Evolutionary conservation across 2,888 invertebrate genomes (phyloP), one percentile per base, ranked within the genome.

Genomic region (Epistrophella euchroma): DNA sequence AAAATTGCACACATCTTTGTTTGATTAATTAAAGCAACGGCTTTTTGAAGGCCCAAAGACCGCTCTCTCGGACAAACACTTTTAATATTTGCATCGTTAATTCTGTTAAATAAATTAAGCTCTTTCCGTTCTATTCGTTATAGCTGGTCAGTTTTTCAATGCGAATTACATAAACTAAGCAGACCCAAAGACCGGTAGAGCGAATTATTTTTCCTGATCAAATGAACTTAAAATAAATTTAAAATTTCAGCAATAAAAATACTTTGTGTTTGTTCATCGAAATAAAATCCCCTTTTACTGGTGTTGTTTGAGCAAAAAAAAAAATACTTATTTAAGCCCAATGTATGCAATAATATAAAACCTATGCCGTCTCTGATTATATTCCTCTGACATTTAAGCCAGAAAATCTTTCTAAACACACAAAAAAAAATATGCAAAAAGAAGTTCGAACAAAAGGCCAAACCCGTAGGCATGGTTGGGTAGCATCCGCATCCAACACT

Each of bases 351-450:
- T 81, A 85, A 85, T 50, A 47, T 43, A 47, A 45, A 71, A 32
- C 70, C 13, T 66, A 15, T 47, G 37, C 2, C 22, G 66, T 45
- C 64, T 56, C 45, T 60, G 68, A 75, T 72, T 71, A 15, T 75
- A 76, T 75, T 70, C 75, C 70, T 76, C 72, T 77, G 77, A 82
- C 77, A 85, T 85, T 85, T 85, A 85, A 85, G 64, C 64, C 47
- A 52, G 60, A 45, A 58, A 45, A 3, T 43, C 9, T 17, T 17
- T 47, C 52, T 28, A 2, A 32, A 22, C 55, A 37, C 4, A 4
- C 35, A 32, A 11, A 28, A 55, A 32, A 45, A 56, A 50, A 32
- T 32, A 50, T n/a, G n/a, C 40, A 56, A 60, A 70, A 17, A 68
- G 32, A 45, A 64, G 37, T 50, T 43, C 64, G 64, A 77, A 71